A percentile compares a stretch with the other conserved stretches of the same genome.
These are phyloP conservation scores for Tryphoninae sp. DNA, from an alignment of 2,888 invertebrate species.

Conservation along the genomic window DNA sequence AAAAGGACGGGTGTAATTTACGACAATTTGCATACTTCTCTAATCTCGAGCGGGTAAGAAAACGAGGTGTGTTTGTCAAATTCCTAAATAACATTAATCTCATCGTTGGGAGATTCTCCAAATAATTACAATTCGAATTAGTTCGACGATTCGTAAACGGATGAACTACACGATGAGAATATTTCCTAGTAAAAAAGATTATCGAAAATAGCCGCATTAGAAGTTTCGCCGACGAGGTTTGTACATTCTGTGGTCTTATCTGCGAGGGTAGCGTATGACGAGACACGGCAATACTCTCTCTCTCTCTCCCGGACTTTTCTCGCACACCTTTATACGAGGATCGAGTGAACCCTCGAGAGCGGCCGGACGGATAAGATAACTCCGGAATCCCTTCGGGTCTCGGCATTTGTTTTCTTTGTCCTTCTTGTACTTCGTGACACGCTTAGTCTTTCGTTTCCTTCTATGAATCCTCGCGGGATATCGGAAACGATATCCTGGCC, in stretches of 20 bases:
- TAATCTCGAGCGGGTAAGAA: constrained; percentile 42
- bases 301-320: constrained; percentile 58
- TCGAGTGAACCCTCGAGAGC: constrained; percentile 57
- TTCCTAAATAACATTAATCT: background rate
- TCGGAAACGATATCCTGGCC: background rate
- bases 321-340: constrained; percentile 3
- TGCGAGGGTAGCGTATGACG: background rate
- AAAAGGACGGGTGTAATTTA: background rate
- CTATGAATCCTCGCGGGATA: background rate
- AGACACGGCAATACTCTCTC: constrained; percentile 15
- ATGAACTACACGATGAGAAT: background rate
- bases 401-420: background rate
- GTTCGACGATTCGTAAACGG: background rate
- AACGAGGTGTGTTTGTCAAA: constrained; percentile 36
- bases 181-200: background rate
- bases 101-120: background rate
- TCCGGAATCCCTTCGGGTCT: constrained; percentile 65
- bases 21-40: constrained; percentile 27
- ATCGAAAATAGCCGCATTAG: background rate
- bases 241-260: constrained; percentile 33
- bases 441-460: background rate
- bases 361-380: constrained; percentile 73
- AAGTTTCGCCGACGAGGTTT: constrained; percentile 18
- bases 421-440: background rate
- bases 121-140: background rate